A percentile compares a stretch with the other conserved stretches of the same genome.
These are phyloP conservation scores for Boulengeromyrus knoepffleri DNA, from an alignment of 2,113 vertebrate species.

Conservation along the genomic window DNA sequence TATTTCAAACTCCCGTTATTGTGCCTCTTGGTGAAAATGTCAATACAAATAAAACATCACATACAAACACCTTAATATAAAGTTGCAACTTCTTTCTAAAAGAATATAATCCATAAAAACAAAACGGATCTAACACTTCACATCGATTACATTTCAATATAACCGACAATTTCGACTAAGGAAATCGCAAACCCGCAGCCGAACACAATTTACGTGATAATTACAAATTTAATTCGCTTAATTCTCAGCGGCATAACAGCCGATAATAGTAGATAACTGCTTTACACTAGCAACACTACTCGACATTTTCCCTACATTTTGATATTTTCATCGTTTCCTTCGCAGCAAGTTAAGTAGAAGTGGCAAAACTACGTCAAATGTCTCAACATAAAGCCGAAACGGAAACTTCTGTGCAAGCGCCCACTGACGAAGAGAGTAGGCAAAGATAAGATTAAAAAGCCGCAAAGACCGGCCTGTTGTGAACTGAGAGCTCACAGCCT, in stretches of 20 bases:
- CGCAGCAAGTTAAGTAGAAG: background rate
- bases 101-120: background rate
- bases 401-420: background rate
- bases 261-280: background rate
- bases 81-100: background rate
- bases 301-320: background rate
- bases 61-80: background rate
- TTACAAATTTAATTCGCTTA: background rate
- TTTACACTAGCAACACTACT: background rate
- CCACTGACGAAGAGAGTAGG: background rate
- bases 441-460: background rate
- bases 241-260: background rate
- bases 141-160: background rate
- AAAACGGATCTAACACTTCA: background rate
- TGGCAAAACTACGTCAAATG: background rate
- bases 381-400: background rate
- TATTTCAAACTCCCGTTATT: background rate
- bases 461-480: background rate
- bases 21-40: background rate
- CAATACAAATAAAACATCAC: background rate
- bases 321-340: background rate
- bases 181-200: background rate
- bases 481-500: background rate
- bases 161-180: background rate
- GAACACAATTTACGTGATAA: background rate